Evolutionary conservation across 2,113 vertebrate species (phyloP).

Genomic region (Genyomyrus donnyi): DNA sequence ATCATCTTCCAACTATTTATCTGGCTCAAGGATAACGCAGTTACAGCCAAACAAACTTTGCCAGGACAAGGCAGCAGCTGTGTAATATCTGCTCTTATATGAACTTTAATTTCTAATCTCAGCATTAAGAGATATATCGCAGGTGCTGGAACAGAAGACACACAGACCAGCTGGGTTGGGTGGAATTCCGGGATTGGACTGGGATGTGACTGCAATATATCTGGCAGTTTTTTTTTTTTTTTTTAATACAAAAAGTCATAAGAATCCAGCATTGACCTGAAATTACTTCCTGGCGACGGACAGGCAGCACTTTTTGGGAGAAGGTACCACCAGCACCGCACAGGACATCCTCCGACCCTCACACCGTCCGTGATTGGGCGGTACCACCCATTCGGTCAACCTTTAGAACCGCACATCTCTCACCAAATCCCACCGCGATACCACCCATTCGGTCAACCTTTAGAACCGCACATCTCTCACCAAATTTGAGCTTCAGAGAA

Average conservation of each 20-base stretch:
- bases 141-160: not conserved
- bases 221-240: not conserved
- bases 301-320: constrained; percentile 19
- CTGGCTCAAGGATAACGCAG: not conserved
- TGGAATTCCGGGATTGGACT: not conserved
- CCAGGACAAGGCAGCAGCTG: not conserved
- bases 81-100: not conserved
- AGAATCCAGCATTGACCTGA: constrained; percentile 6
- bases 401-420: not conserved
- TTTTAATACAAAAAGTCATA: not conserved
- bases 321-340: not conserved
- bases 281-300: constrained; percentile 45
- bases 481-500: not conserved
- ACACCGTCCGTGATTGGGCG: not conserved
- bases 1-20: not conserved
- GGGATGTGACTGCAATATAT: not conserved
- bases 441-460: not conserved
- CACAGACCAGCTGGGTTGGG: not conserved
- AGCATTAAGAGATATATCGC: not conserved
- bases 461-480: not conserved
- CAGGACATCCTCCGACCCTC: not conserved
- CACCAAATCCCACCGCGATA: not conserved
- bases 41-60: not conserved
- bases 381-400: not conserved
- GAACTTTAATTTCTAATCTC: not conserved